phyloP scores from a whole-genome alignment of 2,888 invertebrate genomes.

The Oscheius onirici region DNA sequence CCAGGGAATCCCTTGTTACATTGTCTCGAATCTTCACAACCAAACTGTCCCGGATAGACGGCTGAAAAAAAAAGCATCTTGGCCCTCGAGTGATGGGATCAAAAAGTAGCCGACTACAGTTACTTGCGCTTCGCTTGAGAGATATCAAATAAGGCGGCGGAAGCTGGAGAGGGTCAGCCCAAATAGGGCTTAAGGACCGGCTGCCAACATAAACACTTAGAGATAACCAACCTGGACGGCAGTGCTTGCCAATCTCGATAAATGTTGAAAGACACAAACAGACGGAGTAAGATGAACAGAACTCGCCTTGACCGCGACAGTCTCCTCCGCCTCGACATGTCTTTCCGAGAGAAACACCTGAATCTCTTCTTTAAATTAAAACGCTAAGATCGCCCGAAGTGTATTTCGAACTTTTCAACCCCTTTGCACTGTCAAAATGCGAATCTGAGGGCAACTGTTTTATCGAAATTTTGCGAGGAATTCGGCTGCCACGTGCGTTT shows the following conservation, averaged over 20 bases:
- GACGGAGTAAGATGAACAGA: constrained; percentile 58
- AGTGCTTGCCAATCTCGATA: constrained; percentile 59
- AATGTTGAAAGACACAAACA: constrained; percentile 64
- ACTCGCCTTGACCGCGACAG: constrained; percentile 67
- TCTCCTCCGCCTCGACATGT: constrained; percentile 58
- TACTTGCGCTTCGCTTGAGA: constrained; percentile 6
- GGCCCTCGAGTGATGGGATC: not conserved
- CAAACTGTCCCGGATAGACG: constrained; percentile 65
- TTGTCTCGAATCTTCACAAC: constrained; percentile 66
- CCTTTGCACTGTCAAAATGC: too few species aligned
- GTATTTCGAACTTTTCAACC: too few species aligned
- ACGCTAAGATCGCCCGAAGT: too few species aligned
- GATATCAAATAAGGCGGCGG: constrained; percentile 26
- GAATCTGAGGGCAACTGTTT: too few species aligned
- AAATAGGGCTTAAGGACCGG: constrained; percentile 10
- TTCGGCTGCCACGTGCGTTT: too few species aligned
- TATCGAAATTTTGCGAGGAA: too few species aligned
- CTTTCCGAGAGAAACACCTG: constrained; percentile 58
- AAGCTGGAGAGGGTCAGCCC: constrained; percentile 19
- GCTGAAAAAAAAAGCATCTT: constrained; percentile 45
- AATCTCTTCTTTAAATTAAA: too few species aligned
- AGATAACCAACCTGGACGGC: constrained; percentile 56
- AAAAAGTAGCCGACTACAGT: constrained; percentile 14
- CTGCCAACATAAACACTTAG: constrained; percentile 14
- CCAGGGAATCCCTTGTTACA: constrained; percentile 65